These are phyloP conservation scores for Platichthys stellatus DNA, from an alignment of 2,113 vertebrate species.

Conservation along the genomic window DNA sequence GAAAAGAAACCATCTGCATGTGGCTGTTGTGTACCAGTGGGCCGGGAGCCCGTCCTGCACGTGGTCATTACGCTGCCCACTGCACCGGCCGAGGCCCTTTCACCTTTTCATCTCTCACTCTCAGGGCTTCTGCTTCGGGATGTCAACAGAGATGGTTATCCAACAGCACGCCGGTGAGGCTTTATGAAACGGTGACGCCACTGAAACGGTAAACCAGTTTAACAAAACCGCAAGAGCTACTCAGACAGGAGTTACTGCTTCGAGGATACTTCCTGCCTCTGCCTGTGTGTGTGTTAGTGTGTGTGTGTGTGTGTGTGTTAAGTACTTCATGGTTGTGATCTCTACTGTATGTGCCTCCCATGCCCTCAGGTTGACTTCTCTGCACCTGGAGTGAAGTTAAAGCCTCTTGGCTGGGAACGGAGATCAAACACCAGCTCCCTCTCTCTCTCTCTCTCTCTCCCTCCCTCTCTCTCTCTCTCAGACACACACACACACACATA, in stretches of 20 bases:
- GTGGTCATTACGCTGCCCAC: conserved; percentile 68
- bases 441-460: background rate
- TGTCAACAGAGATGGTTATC: conserved; percentile 62
- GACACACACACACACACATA: background rate
- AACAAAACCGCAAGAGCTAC: conserved; percentile 63
- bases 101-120: conserved; percentile 61
- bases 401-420: conserved; percentile 64
- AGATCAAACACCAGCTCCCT: conserved; percentile 65
- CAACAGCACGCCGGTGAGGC: conserved; percentile 43
- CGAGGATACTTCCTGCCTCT: conserved; percentile 25
- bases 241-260: conserved; percentile 52
- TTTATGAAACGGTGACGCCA: conserved; percentile 44
- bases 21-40: conserved; percentile 58
- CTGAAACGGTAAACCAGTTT: conserved; percentile 68
- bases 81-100: conserved; percentile 60
- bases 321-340: conserved; percentile 32
- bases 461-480: background rate
- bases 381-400: conserved; percentile 78
- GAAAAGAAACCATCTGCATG: conserved; percentile 31
- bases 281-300: conserved; percentile 24
- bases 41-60: conserved; percentile 40
- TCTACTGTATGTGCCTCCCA: conserved; percentile 62
- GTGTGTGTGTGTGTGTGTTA: conserved; percentile 10
- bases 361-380: conserved; percentile 76
- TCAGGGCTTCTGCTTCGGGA: conserved; percentile 33